These are phyloP conservation scores for Ennomos quercinarius DNA, from an alignment of 2,888 invertebrate genomes.

Conservation along the genomic window DNA sequence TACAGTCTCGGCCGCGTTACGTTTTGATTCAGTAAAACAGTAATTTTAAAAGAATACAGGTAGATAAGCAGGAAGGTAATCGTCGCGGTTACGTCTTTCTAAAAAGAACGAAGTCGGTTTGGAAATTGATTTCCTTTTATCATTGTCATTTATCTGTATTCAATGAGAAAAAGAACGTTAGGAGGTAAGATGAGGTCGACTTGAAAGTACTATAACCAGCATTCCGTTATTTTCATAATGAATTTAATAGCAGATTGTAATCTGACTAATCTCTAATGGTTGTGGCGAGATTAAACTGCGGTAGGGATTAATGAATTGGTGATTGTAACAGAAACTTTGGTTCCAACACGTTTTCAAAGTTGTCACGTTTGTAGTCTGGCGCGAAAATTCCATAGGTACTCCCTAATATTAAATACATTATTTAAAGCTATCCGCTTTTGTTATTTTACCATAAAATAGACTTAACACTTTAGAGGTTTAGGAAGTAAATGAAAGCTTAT, in stretches of 20 bases:
- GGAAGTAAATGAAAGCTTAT: slow-evolving; percentile 23
- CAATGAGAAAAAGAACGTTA: slow-evolving; percentile 2
- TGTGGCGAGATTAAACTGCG: slow-evolving; percentile 7
- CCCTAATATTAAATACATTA: background rate
- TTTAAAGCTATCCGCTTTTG: slow-evolving; percentile 12
- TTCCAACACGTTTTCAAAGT: slow-evolving; percentile 3
- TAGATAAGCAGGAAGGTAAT: slow-evolving; percentile 37
- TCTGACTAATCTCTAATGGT: slow-evolving; percentile 7
- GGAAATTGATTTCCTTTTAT: slow-evolving; percentile 35
- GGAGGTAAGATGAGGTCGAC: too few species aligned
- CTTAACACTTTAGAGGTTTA: too few species aligned
- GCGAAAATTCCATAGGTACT: background rate
- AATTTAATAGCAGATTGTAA: slow-evolving; percentile 11
- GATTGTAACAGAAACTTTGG: slow-evolving; percentile 3
- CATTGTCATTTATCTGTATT: slow-evolving; percentile 27
- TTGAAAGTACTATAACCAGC: too few species aligned
- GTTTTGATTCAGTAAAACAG: slow-evolving; percentile 46
- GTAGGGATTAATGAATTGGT: slow-evolving; percentile 7
- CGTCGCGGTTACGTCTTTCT: slow-evolving; percentile 28
- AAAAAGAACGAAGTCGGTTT: slow-evolving; percentile 29
- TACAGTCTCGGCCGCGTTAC: slow-evolving; percentile 52
- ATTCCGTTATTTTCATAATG: slow-evolving; percentile 1
- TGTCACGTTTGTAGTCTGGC: background rate
- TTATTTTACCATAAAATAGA: slow-evolving; percentile 12
- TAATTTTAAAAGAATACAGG: slow-evolving; percentile 35